A percentile compares a stretch with the other conserved stretches of the same genome.
These are phyloP conservation scores for Drymodes brunneopygia DNA, from an alignment of 2,113 vertebrate genomes.

Conservation along the genomic window DNA sequence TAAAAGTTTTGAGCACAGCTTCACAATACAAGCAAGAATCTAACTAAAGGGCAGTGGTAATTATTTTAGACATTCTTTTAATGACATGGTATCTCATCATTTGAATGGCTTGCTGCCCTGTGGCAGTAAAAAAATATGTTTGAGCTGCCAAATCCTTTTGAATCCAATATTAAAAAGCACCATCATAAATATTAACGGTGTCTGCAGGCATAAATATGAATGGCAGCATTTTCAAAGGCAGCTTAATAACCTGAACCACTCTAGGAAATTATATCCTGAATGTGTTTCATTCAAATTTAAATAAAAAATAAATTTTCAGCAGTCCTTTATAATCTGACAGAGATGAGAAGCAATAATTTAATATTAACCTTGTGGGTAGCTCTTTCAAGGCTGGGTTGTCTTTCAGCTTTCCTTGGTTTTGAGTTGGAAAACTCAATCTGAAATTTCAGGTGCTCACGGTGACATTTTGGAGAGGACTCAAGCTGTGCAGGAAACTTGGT, in stretches of 20 bases:
- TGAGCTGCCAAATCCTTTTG: neutral
- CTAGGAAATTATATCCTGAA: neutral
- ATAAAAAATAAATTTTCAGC: neutral
- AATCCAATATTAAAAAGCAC: neutral
- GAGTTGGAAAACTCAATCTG: neutral
- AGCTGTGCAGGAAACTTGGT: neutral
- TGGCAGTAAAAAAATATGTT: neutral
- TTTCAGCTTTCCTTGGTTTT: neutral
- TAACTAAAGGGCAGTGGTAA: neutral
- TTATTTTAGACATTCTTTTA: neutral
- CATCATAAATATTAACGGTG: neutral
- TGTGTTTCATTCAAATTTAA: neutral
- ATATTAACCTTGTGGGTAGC: neutral
- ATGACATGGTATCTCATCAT: neutral
- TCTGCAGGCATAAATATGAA: neutral
- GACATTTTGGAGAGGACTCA: neutral
- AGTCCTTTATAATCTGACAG: neutral
- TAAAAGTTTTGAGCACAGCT: neutral
- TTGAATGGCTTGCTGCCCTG: neutral
- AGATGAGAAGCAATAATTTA: neutral
- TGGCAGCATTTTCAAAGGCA: neutral
- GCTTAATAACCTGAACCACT: constrained; percentile 11
- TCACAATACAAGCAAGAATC: neutral
- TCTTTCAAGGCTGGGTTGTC: neutral
- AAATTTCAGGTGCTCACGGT: neutral